These are phyloP conservation scores for Passer domesticus DNA, from an alignment of 2,113 vertebrate species.

Conservation along the genomic window DNA sequence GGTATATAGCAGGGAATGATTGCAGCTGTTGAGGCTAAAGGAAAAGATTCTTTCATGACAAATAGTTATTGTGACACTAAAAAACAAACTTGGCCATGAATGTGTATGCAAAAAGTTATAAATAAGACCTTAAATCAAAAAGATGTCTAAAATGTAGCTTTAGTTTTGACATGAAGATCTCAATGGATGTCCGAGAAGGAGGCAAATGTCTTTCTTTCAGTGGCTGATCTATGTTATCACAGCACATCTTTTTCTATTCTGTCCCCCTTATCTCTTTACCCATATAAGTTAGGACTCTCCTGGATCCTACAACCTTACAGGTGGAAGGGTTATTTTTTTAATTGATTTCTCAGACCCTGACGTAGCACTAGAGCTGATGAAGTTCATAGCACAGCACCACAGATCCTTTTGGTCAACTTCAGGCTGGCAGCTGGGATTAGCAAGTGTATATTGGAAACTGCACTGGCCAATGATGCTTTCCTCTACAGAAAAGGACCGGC, in stretches of 20 bases:
- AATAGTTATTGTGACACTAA: background rate
- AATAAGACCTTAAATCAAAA: background rate
- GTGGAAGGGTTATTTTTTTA: background rate
- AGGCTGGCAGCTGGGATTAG: background rate
- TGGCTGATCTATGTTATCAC: fast-evolving
- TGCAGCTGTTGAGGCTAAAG: background rate
- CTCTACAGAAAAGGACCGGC: background rate
- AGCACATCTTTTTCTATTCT: background rate
- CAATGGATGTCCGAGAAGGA: background rate
- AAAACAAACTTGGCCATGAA: background rate
- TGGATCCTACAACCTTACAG: background rate
- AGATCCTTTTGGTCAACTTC: background rate
- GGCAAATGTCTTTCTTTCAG: background rate
- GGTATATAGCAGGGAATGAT: background rate
- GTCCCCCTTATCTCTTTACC: background rate
- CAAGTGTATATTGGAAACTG: background rate
- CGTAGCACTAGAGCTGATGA: background rate
- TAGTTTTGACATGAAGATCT: background rate
- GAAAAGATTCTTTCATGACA: background rate
- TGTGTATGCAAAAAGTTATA: background rate
- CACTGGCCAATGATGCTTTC: background rate
- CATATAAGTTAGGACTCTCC: background rate
- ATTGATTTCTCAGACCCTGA: background rate
- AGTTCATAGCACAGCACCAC: background rate
- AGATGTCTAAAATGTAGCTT: background rate